Conservation (phyloP, 2,797 vertebrate species). For the Gadopsis bispinosus region DNA sequence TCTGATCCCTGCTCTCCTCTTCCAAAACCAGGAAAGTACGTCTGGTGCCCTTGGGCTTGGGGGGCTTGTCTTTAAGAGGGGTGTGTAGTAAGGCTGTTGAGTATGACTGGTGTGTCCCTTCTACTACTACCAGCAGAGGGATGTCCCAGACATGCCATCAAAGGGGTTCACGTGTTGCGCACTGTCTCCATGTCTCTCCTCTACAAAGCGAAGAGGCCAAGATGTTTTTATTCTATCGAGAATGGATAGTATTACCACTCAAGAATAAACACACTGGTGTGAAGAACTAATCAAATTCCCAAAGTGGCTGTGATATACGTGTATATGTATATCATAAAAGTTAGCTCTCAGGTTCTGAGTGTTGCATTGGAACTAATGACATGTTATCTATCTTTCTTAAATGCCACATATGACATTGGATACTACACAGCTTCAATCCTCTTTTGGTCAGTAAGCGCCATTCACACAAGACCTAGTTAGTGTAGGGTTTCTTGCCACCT, state of each 20-base stretch:
- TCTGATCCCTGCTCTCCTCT: constrained; percentile 66
- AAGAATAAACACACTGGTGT: constrained; percentile 52
- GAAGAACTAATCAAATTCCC: constrained; percentile 34
- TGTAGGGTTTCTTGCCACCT: constrained; percentile 36
- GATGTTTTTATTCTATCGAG: constrained; percentile 30
- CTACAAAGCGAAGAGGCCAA: constrained; percentile 31
- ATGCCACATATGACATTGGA: background rate
- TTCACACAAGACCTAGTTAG: constrained; percentile 21
- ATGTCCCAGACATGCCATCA: constrained; percentile 70
- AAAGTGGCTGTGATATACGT: constrained; percentile 1
- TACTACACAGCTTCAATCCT: background rate
- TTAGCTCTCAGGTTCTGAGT: background rate
- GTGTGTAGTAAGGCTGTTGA: background rate
- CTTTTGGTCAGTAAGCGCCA: background rate
- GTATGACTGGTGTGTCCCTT: constrained; percentile 49
- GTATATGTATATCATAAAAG: background rate
- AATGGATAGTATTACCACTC: constrained; percentile 50
- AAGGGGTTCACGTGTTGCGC: constrained; percentile 32
- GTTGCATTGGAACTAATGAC: background rate
- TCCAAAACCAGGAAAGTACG: constrained; percentile 52
- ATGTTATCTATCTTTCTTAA: constrained; percentile 7
- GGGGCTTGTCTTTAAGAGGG: constrained; percentile 55
- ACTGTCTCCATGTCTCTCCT: constrained; percentile 18
- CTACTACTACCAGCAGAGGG: constrained; percentile 60
- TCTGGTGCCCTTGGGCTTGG: constrained; percentile 66